Conservation (phyloP, 2,797 vertebrate species). For the Phalloptychus januarius region DNA sequence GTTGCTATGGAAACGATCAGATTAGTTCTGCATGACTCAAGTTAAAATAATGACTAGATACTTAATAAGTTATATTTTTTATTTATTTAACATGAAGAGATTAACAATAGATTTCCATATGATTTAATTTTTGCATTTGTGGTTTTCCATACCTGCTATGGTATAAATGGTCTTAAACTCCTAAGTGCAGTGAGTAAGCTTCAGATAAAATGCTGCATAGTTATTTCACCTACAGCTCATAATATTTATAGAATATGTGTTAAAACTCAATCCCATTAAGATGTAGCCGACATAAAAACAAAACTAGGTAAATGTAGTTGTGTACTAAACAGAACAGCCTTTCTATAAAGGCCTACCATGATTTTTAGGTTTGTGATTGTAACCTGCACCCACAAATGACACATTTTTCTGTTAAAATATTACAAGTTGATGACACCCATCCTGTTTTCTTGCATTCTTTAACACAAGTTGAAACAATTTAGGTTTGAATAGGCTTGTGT, state of each 20-base stretch:
- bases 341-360: background rate
- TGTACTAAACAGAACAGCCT: background rate
- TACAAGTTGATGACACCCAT: background rate
- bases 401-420: constrained; percentile 1
- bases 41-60: too few relatives aligned
- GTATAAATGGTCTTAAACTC: too few relatives aligned
- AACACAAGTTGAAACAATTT: constrained; percentile 15
- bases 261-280: background rate
- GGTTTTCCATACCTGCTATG: too few relatives aligned
- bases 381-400: background rate
- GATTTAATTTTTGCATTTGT: too few relatives aligned
- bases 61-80: too few relatives aligned
- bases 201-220: background rate
- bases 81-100: too few relatives aligned
- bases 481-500: constrained; percentile 30
- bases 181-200: background rate
- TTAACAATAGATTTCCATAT: too few relatives aligned
- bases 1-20: too few relatives aligned
- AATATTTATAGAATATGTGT: background rate
- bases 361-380: background rate
- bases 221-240: background rate
- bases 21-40: too few relatives aligned
- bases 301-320: background rate
- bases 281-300: background rate
- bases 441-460: constrained; percentile 22